A percentile compares a stretch with the other conserved stretches of the same genome.
Evolutionary conservation across 2,113 vertebrate genomes (phyloP).

Genomic region (Epinephelus lanceolatus): DNA sequence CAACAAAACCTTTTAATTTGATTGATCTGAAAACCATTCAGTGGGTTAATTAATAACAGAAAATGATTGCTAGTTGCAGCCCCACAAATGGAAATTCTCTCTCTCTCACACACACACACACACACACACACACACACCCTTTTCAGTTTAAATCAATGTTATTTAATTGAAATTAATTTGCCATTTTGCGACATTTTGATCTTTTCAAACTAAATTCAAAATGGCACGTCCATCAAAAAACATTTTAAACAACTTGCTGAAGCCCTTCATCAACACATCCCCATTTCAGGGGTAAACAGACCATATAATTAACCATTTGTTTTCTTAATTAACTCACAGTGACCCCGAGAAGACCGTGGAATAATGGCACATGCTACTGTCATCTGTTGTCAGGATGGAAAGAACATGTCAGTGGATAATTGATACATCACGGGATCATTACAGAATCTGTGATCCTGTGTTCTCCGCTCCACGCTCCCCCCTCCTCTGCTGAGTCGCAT

Average conservation of each 20-base stretch:
- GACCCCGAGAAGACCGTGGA: constrained; percentile 37
- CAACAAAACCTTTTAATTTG: background rate
- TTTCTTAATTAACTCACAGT: constrained; percentile 65
- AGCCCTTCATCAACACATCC: constrained; percentile 27
- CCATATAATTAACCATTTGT: constrained; percentile 69
- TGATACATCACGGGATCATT: constrained; percentile 51
- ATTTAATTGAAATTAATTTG: constrained; percentile 17
- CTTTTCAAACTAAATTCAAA: constrained; percentile 31
- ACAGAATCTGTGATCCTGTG: constrained; percentile 18
- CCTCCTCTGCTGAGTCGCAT: constrained; percentile 11
- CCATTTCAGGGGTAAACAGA: constrained; percentile 39
- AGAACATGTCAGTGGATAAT: constrained; percentile 52
- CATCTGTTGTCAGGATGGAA: constrained; percentile 10
- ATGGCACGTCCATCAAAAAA: constrained; percentile 28
- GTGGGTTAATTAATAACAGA: background rate
- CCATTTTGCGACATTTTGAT: constrained; percentile 20
- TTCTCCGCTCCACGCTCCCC: background rate
- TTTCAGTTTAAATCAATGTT: background rate
- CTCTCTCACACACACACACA: no score
- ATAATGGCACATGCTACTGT: constrained; percentile 27
- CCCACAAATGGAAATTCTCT: no score
- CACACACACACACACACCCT: background rate
- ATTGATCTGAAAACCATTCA: background rate
- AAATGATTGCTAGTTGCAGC: background rate
- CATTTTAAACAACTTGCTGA: constrained; percentile 1